phyloP scores from a whole-genome alignment of 2,113 vertebrate species.

The Oryzias javanicus region DNA sequence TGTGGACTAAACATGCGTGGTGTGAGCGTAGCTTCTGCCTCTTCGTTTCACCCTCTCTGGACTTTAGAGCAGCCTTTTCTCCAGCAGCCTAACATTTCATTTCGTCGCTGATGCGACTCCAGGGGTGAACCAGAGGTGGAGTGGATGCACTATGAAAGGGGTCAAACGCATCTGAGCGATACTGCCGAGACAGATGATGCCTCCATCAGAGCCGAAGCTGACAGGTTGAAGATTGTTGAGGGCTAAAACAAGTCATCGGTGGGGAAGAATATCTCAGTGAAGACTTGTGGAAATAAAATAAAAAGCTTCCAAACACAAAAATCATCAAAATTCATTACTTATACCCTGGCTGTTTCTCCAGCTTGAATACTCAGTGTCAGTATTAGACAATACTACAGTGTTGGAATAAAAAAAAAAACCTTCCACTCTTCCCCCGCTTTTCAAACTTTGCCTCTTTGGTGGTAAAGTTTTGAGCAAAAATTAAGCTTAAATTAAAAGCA shows the following conservation, averaged over 20 bases:
- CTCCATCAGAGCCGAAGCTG: too few species aligned
- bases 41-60: too few species aligned
- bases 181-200: too few species aligned
- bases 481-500: neutral
- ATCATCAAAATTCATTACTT: constrained; percentile 8
- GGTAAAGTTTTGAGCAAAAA: neutral
- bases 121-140: neutral
- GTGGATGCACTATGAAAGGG: constrained; percentile 18
- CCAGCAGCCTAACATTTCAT: too few species aligned
- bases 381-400: neutral
- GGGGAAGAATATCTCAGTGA: too few species aligned
- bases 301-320: constrained; percentile 2
- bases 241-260: too few species aligned
- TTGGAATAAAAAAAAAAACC: neutral
- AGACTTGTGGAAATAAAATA: constrained; percentile 11
- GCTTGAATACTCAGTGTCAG: constrained; percentile 4
- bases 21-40: too few species aligned
- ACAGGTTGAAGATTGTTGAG: too few species aligned
- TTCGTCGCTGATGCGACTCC: too few species aligned
- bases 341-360: constrained; percentile 3
- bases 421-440: neutral
- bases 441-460: neutral
- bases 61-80: too few species aligned
- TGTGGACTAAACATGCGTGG: too few species aligned
- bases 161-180: neutral